Evolutionary conservation across 2,797 vertebrate species (phyloP).

Genomic region (Etheostoma nigrum): DNA sequence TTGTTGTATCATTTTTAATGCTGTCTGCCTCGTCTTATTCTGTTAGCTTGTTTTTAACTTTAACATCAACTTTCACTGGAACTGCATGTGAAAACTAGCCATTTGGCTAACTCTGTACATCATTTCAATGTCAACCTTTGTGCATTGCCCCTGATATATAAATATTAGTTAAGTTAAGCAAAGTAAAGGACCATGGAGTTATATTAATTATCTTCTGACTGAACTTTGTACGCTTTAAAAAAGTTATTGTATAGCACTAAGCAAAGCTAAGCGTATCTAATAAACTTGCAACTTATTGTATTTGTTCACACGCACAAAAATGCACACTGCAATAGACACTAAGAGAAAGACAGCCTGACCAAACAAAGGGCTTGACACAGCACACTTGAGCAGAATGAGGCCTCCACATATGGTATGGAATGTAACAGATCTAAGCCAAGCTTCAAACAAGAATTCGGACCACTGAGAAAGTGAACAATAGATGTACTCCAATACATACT

Average conservation of each 20-base stretch:
- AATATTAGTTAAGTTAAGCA: not conserved
- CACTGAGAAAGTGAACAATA: constrained; percentile 72
- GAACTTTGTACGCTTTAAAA: not conserved
- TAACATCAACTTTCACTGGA: not conserved
- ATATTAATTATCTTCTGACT: not conserved
- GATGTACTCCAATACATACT: constrained; percentile 61
- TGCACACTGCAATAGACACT: constrained; percentile 29
- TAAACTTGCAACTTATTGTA: not conserved
- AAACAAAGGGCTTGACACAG: constrained; percentile 61
- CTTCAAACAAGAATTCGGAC: constrained; percentile 61
- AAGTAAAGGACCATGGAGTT: constrained; percentile 2
- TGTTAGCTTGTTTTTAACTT: not conserved
- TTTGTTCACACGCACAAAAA: constrained; percentile 28
- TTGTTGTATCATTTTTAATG: not conserved
- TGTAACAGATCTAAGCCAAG: constrained; percentile 65
- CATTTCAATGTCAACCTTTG: not conserved
- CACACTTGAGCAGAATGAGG: constrained; percentile 54
- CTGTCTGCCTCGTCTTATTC: not conserved
- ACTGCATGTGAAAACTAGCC: not conserved
- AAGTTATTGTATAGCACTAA: not conserved
- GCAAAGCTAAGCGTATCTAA: not conserved
- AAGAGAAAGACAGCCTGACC: constrained; percentile 42
- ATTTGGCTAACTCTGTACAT: not conserved
- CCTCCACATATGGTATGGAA: constrained; percentile 79
- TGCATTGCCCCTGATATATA: not conserved